These are phyloP conservation scores for Eucriotettix oculatus DNA, from an alignment of 2,888 invertebrate species.

Conservation along the genomic window DNA sequence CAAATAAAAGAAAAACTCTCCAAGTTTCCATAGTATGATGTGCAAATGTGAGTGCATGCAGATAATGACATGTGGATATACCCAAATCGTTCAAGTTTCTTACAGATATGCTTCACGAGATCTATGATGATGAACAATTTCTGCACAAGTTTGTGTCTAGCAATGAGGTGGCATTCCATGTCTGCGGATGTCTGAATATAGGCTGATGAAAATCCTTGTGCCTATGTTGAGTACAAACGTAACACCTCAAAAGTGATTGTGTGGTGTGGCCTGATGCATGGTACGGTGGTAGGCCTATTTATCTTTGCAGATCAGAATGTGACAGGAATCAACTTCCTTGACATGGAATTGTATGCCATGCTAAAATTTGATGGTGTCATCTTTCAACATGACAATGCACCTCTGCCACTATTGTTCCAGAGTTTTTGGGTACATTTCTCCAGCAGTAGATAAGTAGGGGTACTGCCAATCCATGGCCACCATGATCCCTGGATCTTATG, in stretches of 20 bases:
- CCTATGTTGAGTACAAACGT: conserved; percentile 2
- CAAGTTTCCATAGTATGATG: too few relatives aligned
- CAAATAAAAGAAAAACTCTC: too few relatives aligned
- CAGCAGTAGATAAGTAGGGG: too few relatives aligned
- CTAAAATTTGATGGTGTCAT: too few relatives aligned
- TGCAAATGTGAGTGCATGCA: too few relatives aligned
- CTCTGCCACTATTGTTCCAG: too few relatives aligned
- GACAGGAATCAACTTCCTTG: background rate
- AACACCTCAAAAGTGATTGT: background rate
- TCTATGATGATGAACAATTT: background rate
- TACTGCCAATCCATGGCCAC: too few relatives aligned
- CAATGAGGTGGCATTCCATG: conserved; percentile 1
- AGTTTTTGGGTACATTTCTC: too few relatives aligned
- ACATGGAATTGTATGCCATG: too few relatives aligned
- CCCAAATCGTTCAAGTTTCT: background rate
- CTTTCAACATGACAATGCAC: too few relatives aligned
- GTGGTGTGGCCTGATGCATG: background rate
- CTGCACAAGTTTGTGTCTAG: background rate
- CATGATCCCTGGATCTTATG: too few relatives aligned
- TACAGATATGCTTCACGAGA: background rate
- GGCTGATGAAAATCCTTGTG: conserved; percentile 1
- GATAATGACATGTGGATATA: too few relatives aligned
- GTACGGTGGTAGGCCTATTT: background rate
- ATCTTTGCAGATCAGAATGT: background rate
- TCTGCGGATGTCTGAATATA: background rate